Percentiles rank a stretch among this genome's conserved stretches.
phyloP scores from a whole-genome alignment of 2,797 vertebrate genomes.

The Spinus olivaceus region DNA sequence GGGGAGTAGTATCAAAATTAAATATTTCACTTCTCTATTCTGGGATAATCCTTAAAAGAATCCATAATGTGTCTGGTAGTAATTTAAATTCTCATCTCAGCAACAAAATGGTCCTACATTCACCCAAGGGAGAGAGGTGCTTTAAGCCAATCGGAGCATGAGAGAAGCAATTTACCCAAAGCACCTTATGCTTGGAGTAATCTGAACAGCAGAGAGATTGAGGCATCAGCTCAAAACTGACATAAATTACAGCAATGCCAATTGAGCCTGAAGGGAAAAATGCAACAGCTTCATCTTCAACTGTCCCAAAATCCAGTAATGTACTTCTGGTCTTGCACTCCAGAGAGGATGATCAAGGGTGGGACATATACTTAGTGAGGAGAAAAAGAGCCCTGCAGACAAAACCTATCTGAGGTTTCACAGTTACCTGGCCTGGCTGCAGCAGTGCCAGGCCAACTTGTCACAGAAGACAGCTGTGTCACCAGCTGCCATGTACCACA shows the following conservation, averaged over 20 bases:
- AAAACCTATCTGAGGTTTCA: not conserved
- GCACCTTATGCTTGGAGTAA: not conserved
- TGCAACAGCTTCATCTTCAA: not conserved
- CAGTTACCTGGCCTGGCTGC: not conserved
- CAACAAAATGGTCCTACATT: not conserved
- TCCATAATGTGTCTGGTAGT: not conserved
- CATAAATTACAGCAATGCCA: not conserved
- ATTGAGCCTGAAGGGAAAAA: not conserved
- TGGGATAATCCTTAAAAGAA: not conserved
- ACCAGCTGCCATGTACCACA: not conserved
- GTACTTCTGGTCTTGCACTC: not conserved
- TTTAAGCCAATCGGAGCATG: not conserved
- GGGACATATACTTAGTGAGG: not conserved
- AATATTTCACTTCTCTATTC: not conserved
- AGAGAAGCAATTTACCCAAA: not conserved
- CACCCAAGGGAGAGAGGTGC: not conserved
- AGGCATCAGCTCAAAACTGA: not conserved
- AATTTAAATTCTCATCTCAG: not conserved
- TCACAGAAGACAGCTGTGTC: not conserved
- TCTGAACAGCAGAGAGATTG: not conserved
- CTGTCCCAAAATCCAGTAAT: not conserved
- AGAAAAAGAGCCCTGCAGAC: not conserved
- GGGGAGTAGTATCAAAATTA: not conserved
- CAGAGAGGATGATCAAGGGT: not conserved
- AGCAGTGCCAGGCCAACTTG: not conserved